Evolutionary conservation across 2,797 vertebrate genomes (phyloP).

Genomic region (Potorous gilbertii): DNA sequence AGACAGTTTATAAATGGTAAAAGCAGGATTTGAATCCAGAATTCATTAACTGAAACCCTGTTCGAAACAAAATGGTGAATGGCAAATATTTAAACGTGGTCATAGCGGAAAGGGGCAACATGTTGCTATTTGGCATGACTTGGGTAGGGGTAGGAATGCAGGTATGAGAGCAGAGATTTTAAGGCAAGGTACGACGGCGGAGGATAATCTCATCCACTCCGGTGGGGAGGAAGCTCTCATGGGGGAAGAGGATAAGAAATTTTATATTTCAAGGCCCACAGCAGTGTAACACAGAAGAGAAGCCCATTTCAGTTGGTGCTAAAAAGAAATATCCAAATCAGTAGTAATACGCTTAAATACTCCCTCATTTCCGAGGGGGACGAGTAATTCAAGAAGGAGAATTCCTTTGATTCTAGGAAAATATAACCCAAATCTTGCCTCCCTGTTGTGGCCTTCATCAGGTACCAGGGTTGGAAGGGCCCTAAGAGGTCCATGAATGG

Average conservation of each 20-base stretch:
- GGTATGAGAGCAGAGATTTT: not conserved
- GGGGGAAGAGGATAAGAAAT: not conserved
- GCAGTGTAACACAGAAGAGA: not conserved
- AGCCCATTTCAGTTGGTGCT: not conserved
- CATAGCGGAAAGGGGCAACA: not conserved
- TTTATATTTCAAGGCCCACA: not conserved
- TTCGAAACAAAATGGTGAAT: not conserved
- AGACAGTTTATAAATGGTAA: not conserved
- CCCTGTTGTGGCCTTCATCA: not conserved
- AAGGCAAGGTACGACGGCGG: not conserved
- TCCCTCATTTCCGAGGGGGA: not conserved
- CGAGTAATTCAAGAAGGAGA: not conserved
- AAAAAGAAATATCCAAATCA: not conserved
- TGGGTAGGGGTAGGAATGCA: not conserved
- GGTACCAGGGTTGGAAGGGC: not conserved
- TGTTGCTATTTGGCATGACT: not conserved
- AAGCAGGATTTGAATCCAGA: not conserved
- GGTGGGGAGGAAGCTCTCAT: not conserved
- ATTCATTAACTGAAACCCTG: not conserved
- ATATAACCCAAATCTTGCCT: not conserved
- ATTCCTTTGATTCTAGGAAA: not conserved
- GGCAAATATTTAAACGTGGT: conserved; percentile 12
- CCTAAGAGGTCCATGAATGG: not conserved
- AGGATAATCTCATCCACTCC: not conserved
- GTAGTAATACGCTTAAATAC: not conserved